phyloP scores from a whole-genome alignment of 2,113 vertebrate species.

The Nannospalax galili region DNA sequence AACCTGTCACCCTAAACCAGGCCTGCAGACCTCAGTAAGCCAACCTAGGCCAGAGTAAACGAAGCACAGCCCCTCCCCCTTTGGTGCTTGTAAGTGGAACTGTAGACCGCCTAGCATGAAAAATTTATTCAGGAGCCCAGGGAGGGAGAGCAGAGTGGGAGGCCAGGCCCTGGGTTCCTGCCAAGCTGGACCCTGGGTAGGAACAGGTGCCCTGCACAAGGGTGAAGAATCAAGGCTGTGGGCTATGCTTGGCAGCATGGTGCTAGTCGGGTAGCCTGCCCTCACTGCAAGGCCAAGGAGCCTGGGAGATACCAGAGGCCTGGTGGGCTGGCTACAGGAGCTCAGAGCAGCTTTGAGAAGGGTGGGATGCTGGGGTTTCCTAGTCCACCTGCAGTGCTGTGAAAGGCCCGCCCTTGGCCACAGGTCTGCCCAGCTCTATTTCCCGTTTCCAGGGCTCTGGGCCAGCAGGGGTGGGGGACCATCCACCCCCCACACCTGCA shows the following conservation, averaged over 20 bases:
- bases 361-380: fast-evolving
- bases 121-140: slow-evolving; percentile 75
- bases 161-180: not conserved
- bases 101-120: slow-evolving; percentile 74
- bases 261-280: not conserved
- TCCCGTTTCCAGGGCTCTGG: slow-evolving; percentile 42
- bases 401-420: not conserved
- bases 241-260: not conserved
- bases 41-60: slow-evolving; percentile 47
- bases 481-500: not conserved
- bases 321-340: fast-evolving
- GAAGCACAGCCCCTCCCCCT: slow-evolving; percentile 35
- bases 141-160: not conserved
- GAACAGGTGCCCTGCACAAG: not conserved
- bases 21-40: slow-evolving; percentile 57
- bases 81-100: slow-evolving; percentile 71
- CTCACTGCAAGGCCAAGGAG: not conserved
- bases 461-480: not conserved
- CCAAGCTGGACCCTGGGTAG: not conserved
- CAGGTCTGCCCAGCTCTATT: not conserved
- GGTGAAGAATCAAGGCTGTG: not conserved
- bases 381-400: not conserved
- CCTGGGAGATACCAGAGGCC: not conserved
- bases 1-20: slow-evolving; percentile 80
- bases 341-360: not conserved